These are phyloP conservation scores for Mythimna vitellina DNA, from an alignment of 2,888 invertebrate genomes.

Conservation along the genomic window DNA sequence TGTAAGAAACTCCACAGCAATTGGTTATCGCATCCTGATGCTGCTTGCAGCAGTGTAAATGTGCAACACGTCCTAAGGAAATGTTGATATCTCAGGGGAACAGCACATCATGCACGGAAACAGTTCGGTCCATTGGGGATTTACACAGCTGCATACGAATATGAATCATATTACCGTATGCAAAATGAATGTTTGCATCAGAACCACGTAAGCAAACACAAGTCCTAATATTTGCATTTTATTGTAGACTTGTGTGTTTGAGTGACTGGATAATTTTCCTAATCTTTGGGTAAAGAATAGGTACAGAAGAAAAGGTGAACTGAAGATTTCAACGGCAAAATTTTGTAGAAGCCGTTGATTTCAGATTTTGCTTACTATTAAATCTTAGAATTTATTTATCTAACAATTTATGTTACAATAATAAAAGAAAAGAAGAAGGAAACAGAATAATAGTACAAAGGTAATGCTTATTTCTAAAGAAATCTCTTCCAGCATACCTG, in stretches of 20 bases:
- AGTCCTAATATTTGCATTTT: slow-evolving; percentile 25
- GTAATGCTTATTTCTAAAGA: no score
- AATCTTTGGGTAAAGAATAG: not conserved
- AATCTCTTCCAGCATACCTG: no score
- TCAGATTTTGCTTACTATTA: no score
- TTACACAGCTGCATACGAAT: not conserved
- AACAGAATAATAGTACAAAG: no score
- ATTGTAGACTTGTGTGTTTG: slow-evolving; percentile 12
- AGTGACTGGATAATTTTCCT: slow-evolving; percentile 2
- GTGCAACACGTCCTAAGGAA: not conserved
- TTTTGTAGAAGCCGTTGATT: not conserved
- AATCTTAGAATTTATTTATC: not conserved
- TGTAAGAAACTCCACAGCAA: no score
- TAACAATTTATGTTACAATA: no score
- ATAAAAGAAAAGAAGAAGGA: no score
- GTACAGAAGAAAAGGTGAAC: not conserved
- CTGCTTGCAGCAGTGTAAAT: no score
- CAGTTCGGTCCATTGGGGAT: not conserved
- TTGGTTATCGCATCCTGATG: no score
- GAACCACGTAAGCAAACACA: slow-evolving; percentile 1
- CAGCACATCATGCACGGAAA: not conserved
- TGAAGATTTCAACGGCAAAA: not conserved
- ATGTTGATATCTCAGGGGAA: not conserved
- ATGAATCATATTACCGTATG: not conserved
- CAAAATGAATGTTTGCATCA: not conserved